These are phyloP conservation scores for Calameuta filiformis DNA, from an alignment of 2,888 invertebrate genomes.

Conservation along the genomic window DNA sequence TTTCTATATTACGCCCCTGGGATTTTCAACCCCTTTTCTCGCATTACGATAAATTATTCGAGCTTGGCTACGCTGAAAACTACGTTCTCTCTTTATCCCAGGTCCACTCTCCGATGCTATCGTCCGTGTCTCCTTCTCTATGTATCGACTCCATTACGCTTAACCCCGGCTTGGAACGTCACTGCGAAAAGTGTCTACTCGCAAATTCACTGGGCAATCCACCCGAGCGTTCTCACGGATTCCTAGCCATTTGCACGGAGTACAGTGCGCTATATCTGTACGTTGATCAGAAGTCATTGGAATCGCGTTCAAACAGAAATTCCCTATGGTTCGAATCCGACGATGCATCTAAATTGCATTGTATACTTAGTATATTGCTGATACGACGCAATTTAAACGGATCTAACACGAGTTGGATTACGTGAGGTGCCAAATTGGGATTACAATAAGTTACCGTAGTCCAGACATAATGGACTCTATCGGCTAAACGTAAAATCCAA, in stretches of 20 bases:
- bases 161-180: background rate
- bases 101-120: background rate
- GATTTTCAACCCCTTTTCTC: constrained; percentile 3
- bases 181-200: background rate
- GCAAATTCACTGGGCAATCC: background rate
- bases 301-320: background rate
- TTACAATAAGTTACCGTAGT: background rate
- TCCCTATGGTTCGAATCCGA: background rate
- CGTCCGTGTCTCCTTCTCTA: background rate
- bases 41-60: constrained; percentile 19
- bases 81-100: constrained; percentile 4
- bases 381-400: background rate
- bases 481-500: background rate
- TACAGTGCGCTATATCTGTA: background rate
- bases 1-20: background rate
- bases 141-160: constrained; percentile 4
- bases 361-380: background rate
- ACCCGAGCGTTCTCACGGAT: background rate
- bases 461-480: background rate
- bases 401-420: background rate
- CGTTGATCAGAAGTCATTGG: background rate
- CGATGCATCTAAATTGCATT: background rate
- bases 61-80: constrained; percentile 14
- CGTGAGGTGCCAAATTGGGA: background rate
- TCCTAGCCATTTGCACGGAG: background rate